Evolutionary conservation across 2,888 invertebrate species (phyloP).

Genomic region (Epistrophe eligans): DNA sequence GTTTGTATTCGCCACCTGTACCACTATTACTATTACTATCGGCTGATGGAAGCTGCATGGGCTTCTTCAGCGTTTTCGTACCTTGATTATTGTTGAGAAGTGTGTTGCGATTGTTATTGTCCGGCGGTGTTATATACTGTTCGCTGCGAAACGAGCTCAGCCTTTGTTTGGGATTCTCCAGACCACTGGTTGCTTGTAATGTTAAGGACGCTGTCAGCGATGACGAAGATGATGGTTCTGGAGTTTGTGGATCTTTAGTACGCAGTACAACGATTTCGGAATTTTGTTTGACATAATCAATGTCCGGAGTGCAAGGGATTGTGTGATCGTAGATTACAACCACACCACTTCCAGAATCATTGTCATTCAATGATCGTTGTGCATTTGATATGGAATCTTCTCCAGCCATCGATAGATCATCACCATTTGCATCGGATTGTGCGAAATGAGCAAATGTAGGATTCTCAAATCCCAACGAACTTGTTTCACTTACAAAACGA

Average conservation of each 20-base stretch:
- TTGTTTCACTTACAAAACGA: constrained; percentile 83
- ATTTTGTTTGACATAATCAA: constrained; percentile 83
- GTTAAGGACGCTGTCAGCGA: constrained; percentile 69
- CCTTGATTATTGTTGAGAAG: constrained; percentile 72
- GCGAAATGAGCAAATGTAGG: constrained; percentile 83
- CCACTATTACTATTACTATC: constrained; percentile 66
- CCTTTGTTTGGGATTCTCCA: constrained; percentile 83
- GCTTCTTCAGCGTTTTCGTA: constrained; percentile 74
- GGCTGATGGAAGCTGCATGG: constrained; percentile 53
- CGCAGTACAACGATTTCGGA: constrained; percentile 83
- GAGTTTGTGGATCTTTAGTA: constrained; percentile 82
- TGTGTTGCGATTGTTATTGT: constrained; percentile 72
- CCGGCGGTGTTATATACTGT: constrained; percentile 78
- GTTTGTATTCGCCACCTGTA: constrained; percentile 60
- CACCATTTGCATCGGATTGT: constrained; percentile 67
- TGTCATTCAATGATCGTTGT: constrained; percentile 60
- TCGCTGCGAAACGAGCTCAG: constrained; percentile 84
- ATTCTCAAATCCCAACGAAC: constrained; percentile 83
- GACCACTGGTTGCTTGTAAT: constrained; percentile 66
- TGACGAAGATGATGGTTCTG: constrained; percentile 63
- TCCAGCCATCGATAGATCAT: constrained; percentile 56
- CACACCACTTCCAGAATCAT: constrained; percentile 79
- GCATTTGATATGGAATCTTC: constrained; percentile 78
- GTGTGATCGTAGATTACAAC: constrained; percentile 83
- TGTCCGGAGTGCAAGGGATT: constrained; percentile 82